Base-by-base conservation (phyloP, 1,140 invertebrate genomes). In the Ceratina japonica region DNA sequence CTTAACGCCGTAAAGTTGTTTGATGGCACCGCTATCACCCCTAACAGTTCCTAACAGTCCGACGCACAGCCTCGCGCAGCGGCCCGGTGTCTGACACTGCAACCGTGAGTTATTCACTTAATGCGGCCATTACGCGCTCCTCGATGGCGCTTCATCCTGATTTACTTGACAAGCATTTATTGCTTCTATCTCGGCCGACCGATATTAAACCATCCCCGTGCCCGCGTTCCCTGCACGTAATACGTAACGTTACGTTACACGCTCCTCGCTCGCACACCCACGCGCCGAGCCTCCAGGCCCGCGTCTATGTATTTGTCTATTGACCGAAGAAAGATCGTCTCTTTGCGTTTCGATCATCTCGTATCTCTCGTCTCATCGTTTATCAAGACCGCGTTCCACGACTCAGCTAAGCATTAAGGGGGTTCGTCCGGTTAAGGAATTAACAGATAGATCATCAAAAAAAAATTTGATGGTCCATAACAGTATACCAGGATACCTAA, bases 111-210 rank as follows among this genome's bases (percentile, higher is more conserved):
- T 91, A 91, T 91, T 91, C 90, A 91, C 90, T 91, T 91, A 91
- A 91, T 91, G 84, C 89, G 87, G 77, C 90, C 90, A 91, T 91
- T 91, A 91, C 89, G 87, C 76, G 88, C 87, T 89, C 83, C 89
- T 90, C 90, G 85, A 90, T 91, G 90, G 87, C 88, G 89, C 88
- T 90, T 91, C 89, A 91, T 91, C 90, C 90, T 91, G 91, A 91
- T 91, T 91, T 91, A 91, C 89, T 91, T 86, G 90, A 91, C 91
- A 88, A 89, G 85, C 89, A 90, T 91, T 91, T 90, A 91, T 91
- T 89, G 88, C 88, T 90, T 87, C 83, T 88, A 89, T 89, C 89
- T 90, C 87, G 85, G 76, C 80, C 52, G 63, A 54, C 37, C 73
- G 76, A 86, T 86, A 86, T 86, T 85, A 86, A 86, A 86, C 84